Conservation (phyloP, 2,113 vertebrate genomes). For the Paratilapia polleni region DNA sequence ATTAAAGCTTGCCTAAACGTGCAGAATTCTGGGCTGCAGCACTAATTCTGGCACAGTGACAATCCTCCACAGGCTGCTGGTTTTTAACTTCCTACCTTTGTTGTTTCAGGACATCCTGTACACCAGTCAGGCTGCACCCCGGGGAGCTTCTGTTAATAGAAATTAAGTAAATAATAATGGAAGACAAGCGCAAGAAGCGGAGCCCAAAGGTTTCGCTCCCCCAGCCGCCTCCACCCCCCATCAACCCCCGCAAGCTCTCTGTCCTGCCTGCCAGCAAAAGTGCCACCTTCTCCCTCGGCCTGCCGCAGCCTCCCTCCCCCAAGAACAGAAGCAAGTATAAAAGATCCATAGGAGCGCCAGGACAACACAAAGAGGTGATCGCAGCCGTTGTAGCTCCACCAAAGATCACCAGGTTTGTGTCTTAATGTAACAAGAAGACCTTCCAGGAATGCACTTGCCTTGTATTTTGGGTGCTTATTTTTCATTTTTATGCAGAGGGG, state of each 20-base stretch:
- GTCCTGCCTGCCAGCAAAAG: conserved; percentile 91
- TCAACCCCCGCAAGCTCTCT: conserved; percentile 85
- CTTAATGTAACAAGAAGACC: background rate
- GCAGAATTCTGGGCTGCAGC: conserved; percentile 31
- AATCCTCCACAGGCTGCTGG: background rate
- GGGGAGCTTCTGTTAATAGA: background rate
- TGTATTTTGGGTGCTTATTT: too few species aligned
- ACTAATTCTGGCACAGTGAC: conserved; percentile 29
- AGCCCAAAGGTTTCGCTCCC: conserved; percentile 89
- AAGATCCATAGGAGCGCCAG: conserved; percentile 82
- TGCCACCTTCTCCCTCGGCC: conserved; percentile 87
- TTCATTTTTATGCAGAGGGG: too few species aligned
- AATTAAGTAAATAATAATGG: conserved; percentile 76
- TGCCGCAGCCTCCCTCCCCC: conserved; percentile 91
- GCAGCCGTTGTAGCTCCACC: conserved; percentile 73
- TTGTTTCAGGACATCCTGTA: conserved; percentile 45
- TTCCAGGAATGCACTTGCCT: background rate
- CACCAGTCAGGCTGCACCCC: background rate
- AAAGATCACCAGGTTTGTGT: conserved; percentile 77
- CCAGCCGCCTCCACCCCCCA: conserved; percentile 82
- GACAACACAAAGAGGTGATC: conserved; percentile 77
- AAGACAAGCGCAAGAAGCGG: conserved; percentile 92
- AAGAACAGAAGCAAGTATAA: conserved; percentile 89
- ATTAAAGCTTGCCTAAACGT: background rate
- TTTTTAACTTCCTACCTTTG: conserved; percentile 52